A percentile compares a stretch with the other conserved stretches of the same genome.
Conservation (phyloP, 1,140 invertebrate species). For the Megalonaias nervosa region DNA sequence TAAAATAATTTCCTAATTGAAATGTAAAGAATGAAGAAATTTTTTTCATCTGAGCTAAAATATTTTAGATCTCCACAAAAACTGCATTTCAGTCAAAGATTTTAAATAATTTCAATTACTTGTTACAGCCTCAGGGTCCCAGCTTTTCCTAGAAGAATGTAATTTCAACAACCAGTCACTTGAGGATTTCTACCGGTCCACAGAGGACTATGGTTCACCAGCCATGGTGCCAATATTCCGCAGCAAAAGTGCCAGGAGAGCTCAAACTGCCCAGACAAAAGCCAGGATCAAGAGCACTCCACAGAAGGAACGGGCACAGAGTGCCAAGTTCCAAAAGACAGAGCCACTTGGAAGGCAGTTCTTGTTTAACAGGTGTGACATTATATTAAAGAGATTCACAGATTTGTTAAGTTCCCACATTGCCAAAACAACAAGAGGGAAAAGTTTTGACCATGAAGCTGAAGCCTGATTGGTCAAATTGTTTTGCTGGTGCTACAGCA, state of each 20-base stretch:
- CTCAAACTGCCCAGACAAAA: constrained; percentile 32
- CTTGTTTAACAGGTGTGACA: neutral
- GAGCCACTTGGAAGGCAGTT: too few species aligned
- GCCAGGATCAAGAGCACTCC: constrained; percentile 6
- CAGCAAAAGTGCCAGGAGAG: constrained; percentile 27
- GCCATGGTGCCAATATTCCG: neutral
- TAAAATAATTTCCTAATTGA: too few species aligned
- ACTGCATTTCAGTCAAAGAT: too few species aligned
- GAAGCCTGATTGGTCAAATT: too few species aligned
- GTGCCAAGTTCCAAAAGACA: neutral
- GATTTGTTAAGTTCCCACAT: too few species aligned
- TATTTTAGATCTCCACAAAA: too few species aligned
- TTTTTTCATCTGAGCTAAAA: too few species aligned
- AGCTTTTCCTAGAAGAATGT: constrained; percentile 8
- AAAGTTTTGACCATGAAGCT: too few species aligned
- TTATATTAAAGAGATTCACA: neutral
- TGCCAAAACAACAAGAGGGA: too few species aligned
- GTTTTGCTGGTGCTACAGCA: too few species aligned
- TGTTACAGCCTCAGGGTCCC: neutral
- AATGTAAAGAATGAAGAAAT: too few species aligned
- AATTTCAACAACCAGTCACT: constrained; percentile 31
- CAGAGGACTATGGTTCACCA: constrained; percentile 43
- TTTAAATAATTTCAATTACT: too few species aligned
- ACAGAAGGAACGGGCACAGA: constrained; percentile 1
- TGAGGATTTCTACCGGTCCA: constrained; percentile 56